A percentile compares a stretch with the other conserved stretches of the same genome.
Conservation (phyloP, 2,888 invertebrate genomes). For the Dasysyrphus tricinctus region DNA sequence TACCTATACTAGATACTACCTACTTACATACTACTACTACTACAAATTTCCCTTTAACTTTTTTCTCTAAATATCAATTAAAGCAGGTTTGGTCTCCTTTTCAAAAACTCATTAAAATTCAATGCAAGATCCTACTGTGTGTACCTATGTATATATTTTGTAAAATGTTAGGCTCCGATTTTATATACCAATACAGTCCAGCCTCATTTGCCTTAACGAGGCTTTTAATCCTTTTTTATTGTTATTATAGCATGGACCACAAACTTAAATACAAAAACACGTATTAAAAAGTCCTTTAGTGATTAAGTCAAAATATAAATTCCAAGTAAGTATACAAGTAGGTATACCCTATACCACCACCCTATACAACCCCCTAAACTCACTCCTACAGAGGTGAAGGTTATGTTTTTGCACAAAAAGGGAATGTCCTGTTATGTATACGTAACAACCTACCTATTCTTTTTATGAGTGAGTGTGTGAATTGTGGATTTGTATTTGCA, state of each 20-base stretch:
- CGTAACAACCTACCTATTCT: neutral
- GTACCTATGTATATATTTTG: neutral
- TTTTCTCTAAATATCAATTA: neutral
- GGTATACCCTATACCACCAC: neutral
- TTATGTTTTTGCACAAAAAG: constrained; percentile 42
- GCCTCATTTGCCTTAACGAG: constrained; percentile 35
- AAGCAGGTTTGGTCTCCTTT: neutral
- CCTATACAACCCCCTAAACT: neutral
- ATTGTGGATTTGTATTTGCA: constrained; percentile 25
- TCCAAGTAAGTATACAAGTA: neutral
- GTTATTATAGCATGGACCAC: constrained; percentile 25
- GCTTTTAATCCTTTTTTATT: constrained; percentile 48
- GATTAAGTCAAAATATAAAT: constrained; percentile 51
- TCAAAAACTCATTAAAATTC: constrained; percentile 35
- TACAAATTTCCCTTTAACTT: neutral
- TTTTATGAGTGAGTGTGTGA: constrained; percentile 19
- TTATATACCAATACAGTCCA: constrained; percentile 10
- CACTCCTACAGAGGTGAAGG: constrained; percentile 24
- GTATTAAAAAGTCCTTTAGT: constrained; percentile 54
- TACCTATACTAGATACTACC: too few species aligned
- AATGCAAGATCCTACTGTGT: constrained; percentile 10
- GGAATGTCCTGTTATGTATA: constrained; percentile 34
- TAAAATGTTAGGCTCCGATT: constrained; percentile 11
- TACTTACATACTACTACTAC: too few species aligned
- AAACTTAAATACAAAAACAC: constrained; percentile 41